Conservation (phyloP, 2,113 vertebrate genomes). For the Alligator sinensis region DNA sequence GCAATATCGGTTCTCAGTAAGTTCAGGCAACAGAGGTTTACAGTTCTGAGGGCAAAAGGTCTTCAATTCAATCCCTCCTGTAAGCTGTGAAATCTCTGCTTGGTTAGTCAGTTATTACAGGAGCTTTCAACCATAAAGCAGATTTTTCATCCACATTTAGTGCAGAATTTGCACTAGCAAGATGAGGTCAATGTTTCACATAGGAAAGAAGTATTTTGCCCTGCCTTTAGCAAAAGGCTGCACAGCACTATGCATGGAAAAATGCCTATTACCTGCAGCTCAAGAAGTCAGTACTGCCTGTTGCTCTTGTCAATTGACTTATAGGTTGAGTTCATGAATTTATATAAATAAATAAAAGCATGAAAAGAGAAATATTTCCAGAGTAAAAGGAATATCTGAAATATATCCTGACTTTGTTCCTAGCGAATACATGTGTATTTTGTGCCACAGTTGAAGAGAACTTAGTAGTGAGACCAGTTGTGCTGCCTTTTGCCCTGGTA, state of each 20-base stretch:
- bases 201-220: slow-evolving; percentile 3
- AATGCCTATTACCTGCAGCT: neutral
- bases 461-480: neutral
- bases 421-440: neutral
- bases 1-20: neutral
- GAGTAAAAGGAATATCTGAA: neutral
- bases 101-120: neutral
- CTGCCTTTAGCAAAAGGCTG: neutral
- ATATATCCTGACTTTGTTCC: neutral
- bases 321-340: neutral
- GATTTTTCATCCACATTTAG: rapidly evolving
- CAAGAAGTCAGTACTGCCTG: neutral
- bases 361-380: neutral
- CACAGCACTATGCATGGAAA: neutral
- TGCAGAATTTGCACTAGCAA: neutral
- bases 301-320: neutral
- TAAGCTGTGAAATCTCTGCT: neutral
- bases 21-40: neutral
- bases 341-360: slow-evolving; percentile 28
- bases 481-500: neutral
- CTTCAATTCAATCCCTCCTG: neutral
- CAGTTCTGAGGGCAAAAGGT: neutral
- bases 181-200: neutral
- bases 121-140: neutral
- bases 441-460: neutral